Conservation (phyloP, 2,888 invertebrate species). For the Oligia latruncula region DNA sequence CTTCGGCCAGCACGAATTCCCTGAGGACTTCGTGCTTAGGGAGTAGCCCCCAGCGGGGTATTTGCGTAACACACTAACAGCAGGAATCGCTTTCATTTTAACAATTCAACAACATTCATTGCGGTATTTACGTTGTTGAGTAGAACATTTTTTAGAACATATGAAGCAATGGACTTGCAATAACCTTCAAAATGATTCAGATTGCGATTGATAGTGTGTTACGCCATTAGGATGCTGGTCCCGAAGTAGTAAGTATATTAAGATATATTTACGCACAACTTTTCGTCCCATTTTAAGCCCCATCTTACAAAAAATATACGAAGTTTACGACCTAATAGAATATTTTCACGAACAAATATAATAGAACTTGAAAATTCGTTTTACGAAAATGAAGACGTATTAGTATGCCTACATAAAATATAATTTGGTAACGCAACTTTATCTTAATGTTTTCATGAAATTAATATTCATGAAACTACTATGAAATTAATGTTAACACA, state of each 20-base stretch:
- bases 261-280: constrained; percentile 59
- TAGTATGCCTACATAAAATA: neutral
- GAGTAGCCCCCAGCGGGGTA: too few species aligned
- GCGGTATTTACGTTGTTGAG: too few species aligned
- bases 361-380: constrained; percentile 19
- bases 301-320: constrained; percentile 30
- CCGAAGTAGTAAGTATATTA: constrained; percentile 52
- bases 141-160: too few species aligned
- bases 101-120: too few species aligned
- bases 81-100: too few species aligned
- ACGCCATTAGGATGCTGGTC: neutral
- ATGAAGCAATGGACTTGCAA: too few species aligned
- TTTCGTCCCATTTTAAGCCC: constrained; percentile 46
- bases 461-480: neutral
- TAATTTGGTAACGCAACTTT: neutral
- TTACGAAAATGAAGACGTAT: neutral
- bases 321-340: constrained; percentile 51
- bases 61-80: too few species aligned
- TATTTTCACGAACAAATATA: constrained; percentile 37
- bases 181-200: too few species aligned
- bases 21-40: neutral
- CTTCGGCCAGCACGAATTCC: neutral
- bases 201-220: too few species aligned
- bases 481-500: neutral
- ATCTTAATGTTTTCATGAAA: neutral